Percentiles rank a stretch among this genome's conserved stretches.
Conservation (phyloP, 1,140 invertebrate genomes). For the Antheraea pernyi region DNA sequence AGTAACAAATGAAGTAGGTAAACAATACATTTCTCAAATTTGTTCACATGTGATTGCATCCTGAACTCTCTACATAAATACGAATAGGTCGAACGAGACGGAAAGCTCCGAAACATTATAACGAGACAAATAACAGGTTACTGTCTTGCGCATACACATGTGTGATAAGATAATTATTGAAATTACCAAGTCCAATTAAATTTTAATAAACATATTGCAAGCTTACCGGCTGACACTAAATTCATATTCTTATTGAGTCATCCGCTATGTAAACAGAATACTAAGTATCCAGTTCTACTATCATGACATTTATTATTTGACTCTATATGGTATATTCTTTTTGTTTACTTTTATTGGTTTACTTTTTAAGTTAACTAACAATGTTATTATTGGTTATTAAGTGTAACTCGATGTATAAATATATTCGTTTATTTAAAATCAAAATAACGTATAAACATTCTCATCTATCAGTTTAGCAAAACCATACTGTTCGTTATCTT, state of each 20-base stretch:
- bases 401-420: too few relatives aligned
- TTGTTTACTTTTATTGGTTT: not conserved
- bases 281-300: not conserved
- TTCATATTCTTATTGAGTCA: constrained; percentile 24
- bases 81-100: not conserved
- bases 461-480: not conserved
- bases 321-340: not conserved
- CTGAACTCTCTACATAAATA: not conserved
- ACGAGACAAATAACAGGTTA: constrained; percentile 7
- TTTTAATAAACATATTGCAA: constrained; percentile 28
- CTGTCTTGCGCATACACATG: constrained; percentile 2
- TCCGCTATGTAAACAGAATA: constrained; percentile 9
- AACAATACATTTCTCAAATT: not conserved
- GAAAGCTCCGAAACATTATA: constrained; percentile 13
- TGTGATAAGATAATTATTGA: constrained; percentile 26
- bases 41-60: not conserved
- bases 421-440: not conserved
- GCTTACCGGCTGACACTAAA: constrained; percentile 20
- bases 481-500: not conserved
- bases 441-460: not conserved
- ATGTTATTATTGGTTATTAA: too few relatives aligned
- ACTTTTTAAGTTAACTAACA: not conserved
- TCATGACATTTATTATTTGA: not conserved
- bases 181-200: constrained; percentile 29
- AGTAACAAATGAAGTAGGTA: not conserved